Conservation (phyloP, 2,888 invertebrate species). For the Drosophila prostipennis region DNA sequence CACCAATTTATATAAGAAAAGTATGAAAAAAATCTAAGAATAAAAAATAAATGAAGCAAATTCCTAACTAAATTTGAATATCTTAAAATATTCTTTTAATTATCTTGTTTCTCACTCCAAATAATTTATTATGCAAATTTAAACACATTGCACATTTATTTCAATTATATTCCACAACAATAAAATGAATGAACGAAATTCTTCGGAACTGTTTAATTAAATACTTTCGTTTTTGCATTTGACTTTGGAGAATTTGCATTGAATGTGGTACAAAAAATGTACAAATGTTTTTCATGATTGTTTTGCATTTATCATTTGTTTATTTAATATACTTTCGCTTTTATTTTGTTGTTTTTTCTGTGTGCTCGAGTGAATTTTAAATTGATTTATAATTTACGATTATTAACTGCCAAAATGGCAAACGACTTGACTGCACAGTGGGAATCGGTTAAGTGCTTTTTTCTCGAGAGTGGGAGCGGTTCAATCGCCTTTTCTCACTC, state of each 20-base stretch:
- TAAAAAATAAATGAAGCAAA: too few species aligned
- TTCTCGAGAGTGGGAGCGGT: slow-evolving; percentile 3
- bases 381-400: slow-evolving; percentile 51
- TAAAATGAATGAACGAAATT: slow-evolving; percentile 15
- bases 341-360: slow-evolving; percentile 45
- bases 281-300: slow-evolving; percentile 2
- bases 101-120: background rate
- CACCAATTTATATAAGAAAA: slow-evolving; percentile 5
- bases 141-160: slow-evolving; percentile 3
- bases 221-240: slow-evolving; percentile 17
- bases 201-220: background rate
- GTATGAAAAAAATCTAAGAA: background rate
- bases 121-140: background rate
- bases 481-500: slow-evolving; percentile 24
- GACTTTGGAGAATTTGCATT: slow-evolving; percentile 21
- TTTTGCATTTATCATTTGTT: slow-evolving; percentile 27
- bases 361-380: slow-evolving; percentile 17
- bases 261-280: slow-evolving; percentile 11
- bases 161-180: background rate
- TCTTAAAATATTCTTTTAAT: background rate
- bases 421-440: slow-evolving; percentile 24
- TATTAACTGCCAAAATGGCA: slow-evolving; percentile 27
- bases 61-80: background rate
- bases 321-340: slow-evolving; percentile 65
- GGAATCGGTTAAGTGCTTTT: slow-evolving; percentile 1